Evolutionary conservation across 64 coral and sea anemone genomes (phyloP), one percentile per base, ranked within the genome.

Genomic region (Stylophora pistillata): DNA sequence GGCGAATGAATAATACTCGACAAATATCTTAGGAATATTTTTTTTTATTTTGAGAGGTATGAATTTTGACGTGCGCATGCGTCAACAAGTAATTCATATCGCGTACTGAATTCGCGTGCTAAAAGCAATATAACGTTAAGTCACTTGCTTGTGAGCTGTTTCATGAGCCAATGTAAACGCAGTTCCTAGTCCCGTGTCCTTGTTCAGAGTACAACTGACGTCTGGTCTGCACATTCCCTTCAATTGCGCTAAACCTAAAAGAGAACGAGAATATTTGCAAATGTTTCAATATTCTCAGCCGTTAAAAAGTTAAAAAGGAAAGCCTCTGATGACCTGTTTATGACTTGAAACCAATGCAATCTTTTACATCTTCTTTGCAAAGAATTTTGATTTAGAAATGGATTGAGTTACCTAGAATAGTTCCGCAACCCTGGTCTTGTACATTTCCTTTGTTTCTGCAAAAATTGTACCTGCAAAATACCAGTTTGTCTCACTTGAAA

Each of bases 401-500:
- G 85, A 89, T 20, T 95, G 87, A 68, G 92, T 93, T 61, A 83
- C 79, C 79, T 53, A 83, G 59, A 0, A 83, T 53, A 4, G 60
- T 68, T 62, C 60, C 79, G 15, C 79, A 83, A 14, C 33, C 34
- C 23, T 66, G 32, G 23, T 20, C 79, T 21, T n/a, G 17, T 26
- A n/a, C 20, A 12, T 61, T 68, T 17, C 77, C 77, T 27, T 99
- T 95, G 84, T 91, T 85, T 85, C 95, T 88, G 59, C 97, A 99
- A 58, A 99, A 93, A 71, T 99, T 92, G 62, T 95, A 95, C 78
- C 97, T 99, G 78, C 23, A 83, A 31, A 63, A 83, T 21, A 47
- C 37, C 37, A 47, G 37, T 47, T 47, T 47, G 37, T 47, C 37
- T 3, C 37, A 47, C 37, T 47, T 47, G 37, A 47, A 47, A 47